phyloP scores from a whole-genome alignment of 2,888 invertebrate genomes.

The Thelaira solivaga region DNA sequence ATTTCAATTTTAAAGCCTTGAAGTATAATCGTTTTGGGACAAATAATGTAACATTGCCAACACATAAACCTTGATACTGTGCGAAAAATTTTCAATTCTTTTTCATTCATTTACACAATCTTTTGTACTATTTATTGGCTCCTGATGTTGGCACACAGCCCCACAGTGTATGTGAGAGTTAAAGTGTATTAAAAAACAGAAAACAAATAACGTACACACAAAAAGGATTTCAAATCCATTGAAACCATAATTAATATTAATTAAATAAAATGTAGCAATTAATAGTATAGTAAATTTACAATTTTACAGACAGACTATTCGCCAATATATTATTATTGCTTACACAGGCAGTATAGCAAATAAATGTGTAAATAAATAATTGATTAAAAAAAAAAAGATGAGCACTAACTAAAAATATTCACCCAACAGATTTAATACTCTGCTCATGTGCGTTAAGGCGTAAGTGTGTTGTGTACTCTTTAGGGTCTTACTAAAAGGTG shows the following conservation, averaged over 20 bases:
- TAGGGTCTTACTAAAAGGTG: not conserved
- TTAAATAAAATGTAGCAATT: constrained; percentile 54
- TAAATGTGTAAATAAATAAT: not conserved
- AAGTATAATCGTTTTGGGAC: constrained; percentile 14
- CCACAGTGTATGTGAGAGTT: not conserved
- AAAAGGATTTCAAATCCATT: constrained; percentile 32
- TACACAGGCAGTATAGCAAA: not conserved
- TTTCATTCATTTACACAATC: not conserved
- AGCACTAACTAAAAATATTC: not conserved
- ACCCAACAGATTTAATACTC: not conserved
- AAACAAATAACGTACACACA: no score
- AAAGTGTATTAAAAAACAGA: not conserved
- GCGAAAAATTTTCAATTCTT: not conserved
- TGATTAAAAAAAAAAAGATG: not conserved
- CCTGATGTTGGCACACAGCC: not conserved
- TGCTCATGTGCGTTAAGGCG: not conserved
- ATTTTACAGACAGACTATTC: constrained; percentile 19
- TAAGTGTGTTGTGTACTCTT: constrained; percentile 8
- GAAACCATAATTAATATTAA: constrained; percentile 55
- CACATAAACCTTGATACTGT: constrained; percentile 29
- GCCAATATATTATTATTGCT: constrained; percentile 2
- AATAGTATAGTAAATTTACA: constrained; percentile 39
- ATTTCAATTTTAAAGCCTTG: not conserved
- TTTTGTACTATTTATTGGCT: not conserved
- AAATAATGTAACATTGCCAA: constrained; percentile 34